Evolutionary conservation across 2,888 invertebrate genomes (phyloP).

Genomic region (Nomada fabriciana): DNA sequence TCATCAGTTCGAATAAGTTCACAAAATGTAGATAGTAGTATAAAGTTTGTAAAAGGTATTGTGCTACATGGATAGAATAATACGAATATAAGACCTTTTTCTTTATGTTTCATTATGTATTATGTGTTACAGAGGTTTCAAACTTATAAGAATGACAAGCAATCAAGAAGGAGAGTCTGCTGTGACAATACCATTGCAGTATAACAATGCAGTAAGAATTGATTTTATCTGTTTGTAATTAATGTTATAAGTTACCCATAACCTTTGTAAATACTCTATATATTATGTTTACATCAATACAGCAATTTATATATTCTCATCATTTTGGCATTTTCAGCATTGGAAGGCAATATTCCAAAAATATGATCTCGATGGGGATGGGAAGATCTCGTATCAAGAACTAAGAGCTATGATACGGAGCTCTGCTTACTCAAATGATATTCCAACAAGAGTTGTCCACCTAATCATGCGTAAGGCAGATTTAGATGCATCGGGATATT

Average conservation of each 20-base stretch:
- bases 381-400: constrained; percentile 89
- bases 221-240: constrained; percentile 9
- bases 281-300: background rate
- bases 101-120: background rate
- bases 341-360: constrained; percentile 83
- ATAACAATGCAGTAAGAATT: constrained; percentile 80
- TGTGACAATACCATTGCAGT: constrained; percentile 81
- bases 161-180: constrained; percentile 79
- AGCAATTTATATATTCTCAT: constrained; percentile 24
- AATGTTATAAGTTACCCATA: background rate
- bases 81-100: no score
- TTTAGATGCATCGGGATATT: constrained; percentile 87
- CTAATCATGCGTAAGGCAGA: constrained; percentile 89
- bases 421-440: constrained; percentile 88
- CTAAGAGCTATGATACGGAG: constrained; percentile 87
- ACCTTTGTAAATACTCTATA: background rate
- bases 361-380: constrained; percentile 91
- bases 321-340: constrained; percentile 73
- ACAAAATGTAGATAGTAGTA: background rate
- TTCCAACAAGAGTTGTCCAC: constrained; percentile 88
- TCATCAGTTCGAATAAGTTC: background rate
- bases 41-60: background rate
- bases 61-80: no score
- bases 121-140: constrained; percentile 75
- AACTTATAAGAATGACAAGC: constrained; percentile 80